Base-by-base conservation (phyloP, 2,888 invertebrate species). In the Clostera curtula region DNA sequence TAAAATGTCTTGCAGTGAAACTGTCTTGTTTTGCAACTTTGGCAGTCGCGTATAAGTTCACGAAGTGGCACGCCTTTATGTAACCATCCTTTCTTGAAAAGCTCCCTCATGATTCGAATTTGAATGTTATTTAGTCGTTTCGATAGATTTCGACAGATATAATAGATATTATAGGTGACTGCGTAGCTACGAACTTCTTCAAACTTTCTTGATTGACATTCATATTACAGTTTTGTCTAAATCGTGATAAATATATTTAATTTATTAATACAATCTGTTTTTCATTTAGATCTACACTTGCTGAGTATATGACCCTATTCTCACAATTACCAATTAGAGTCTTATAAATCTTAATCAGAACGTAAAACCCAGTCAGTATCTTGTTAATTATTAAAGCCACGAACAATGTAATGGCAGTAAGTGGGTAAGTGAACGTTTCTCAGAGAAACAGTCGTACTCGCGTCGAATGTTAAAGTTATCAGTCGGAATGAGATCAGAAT, bases 401-500 rank as follows among this genome's bases (percentile, higher is more conserved):
- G 43, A 46, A 46, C 47, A 48, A 33, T 47, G 34, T 27, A 31
- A 34, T 18, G 34, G 36, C n/a, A n/a, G n/a, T n/a, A 28, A 32
- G 34, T 31, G 40, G 32, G 31, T 36, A 42, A 63, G 63, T 62
- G 64, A 70, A 61, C 48, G 62, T 55, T 46, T 40, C 36, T 34
- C 35, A 29, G 43, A 22, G 12, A 22, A 23, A 27, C 19, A 27
- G 32, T 25, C 16, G 27, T 34, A 25, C 25, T 29, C 15, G 33
- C 35, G 49, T 49, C 52, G 44, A 56, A 50, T 52, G 56, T 41
- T 44, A 46, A 46, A 31, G 43, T 49, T n/a, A n/a, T n/a, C n/a
- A n/a, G 69, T 64, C 65, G 61, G 57, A 74, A 66, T 63, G 58
- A 65, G 70, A 70, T 63, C 67, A 70, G 68, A 65, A 64, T 64